These are phyloP conservation scores for Ctenomys sociabilis DNA, from an alignment of 2,113 vertebrate species.

Conservation along the genomic window DNA sequence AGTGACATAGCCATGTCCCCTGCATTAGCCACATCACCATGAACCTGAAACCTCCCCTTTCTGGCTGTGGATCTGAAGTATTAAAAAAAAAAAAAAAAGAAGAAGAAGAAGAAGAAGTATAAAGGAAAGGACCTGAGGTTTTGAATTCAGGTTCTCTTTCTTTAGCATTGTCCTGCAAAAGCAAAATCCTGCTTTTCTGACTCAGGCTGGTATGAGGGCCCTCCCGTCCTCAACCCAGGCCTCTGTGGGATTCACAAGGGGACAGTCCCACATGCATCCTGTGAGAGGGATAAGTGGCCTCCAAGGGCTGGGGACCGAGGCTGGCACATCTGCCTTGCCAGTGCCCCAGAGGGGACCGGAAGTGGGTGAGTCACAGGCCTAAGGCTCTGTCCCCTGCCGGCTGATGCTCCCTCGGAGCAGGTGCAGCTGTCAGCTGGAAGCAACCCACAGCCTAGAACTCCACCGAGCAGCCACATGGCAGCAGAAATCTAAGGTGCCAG, in stretches of 20 bases:
- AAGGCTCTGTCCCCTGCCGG: background rate
- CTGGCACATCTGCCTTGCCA: background rate
- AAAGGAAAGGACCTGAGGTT: background rate
- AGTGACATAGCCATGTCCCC: background rate
- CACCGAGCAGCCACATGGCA: constrained; percentile 1
- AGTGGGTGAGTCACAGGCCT: background rate
- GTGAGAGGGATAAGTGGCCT: background rate
- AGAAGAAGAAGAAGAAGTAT: too few relatives aligned
- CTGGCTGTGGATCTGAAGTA: background rate
- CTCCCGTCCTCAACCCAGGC: too few relatives aligned
- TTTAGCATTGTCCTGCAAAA: background rate
- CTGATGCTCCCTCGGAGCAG: constrained; percentile 41
- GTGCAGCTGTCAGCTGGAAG: constrained; percentile 69
- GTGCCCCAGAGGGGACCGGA: background rate
- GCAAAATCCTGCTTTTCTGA: background rate
- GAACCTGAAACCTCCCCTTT: background rate
- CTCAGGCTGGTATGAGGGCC: background rate
- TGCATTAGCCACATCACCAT: background rate
- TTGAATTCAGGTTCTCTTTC: background rate
- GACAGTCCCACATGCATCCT: background rate
- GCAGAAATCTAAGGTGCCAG: background rate
- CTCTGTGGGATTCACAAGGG: background rate
- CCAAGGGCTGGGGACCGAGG: background rate
- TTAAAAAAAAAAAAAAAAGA: too few relatives aligned
- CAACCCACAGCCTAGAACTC: background rate